A percentile compares a stretch with the other conserved stretches of the same genome.
These are phyloP conservation scores for Narcine bancroftii DNA, from an alignment of 2,113 vertebrate species.

Conservation along the genomic window DNA sequence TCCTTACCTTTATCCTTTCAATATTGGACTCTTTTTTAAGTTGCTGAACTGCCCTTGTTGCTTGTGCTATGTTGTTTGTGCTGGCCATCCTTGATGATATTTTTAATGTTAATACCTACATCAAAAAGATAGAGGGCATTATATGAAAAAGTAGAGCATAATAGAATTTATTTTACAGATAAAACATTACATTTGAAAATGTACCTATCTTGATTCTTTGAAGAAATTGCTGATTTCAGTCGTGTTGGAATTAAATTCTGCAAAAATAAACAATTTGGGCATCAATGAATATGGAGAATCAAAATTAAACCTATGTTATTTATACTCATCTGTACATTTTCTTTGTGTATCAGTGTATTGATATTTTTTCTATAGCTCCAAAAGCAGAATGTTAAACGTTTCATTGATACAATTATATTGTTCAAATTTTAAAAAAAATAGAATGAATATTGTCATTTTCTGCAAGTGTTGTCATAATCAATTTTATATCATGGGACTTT, in stretches of 20 bases:
- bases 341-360: neutral
- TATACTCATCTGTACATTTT: too few species aligned
- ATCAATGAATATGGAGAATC: neutral
- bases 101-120: constrained; percentile 32
- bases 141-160: neutral
- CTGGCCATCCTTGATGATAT: constrained; percentile 78
- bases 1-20: constrained; percentile 79
- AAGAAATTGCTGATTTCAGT: neutral
- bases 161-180: neutral
- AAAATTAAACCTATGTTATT: neutral
- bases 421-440: neutral
- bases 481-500: neutral
- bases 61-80: constrained; percentile 74
- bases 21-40: constrained; percentile 75
- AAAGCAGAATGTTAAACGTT: neutral
- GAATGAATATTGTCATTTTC: neutral
- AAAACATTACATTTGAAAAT: neutral
- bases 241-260: neutral
- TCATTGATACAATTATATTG: neutral
- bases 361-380: too few species aligned
- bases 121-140: neutral
- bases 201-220: neutral
- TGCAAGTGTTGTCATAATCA: neutral
- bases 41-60: constrained; percentile 75
- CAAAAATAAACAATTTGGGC: neutral